Evolutionary conservation across 2,113 vertebrate genomes (phyloP).

Genomic region (Heteronetta atricapilla): DNA sequence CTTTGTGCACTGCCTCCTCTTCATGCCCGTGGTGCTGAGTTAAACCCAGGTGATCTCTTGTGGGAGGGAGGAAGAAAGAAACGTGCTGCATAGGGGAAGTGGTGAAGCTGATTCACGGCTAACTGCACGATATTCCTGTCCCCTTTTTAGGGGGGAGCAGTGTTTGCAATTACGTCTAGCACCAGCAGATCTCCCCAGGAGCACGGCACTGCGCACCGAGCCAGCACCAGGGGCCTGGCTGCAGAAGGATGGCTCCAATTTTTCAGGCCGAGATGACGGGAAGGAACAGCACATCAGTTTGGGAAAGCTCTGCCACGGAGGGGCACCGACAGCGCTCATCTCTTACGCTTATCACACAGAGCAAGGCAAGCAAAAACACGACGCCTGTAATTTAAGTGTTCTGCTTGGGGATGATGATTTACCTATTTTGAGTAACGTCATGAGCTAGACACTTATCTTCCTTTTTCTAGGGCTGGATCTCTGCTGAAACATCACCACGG

Average conservation of each 20-base stretch:
- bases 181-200: neutral
- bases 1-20: neutral
- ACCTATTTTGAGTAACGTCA: neutral
- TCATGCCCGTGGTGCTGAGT: neutral
- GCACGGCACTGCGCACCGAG: neutral
- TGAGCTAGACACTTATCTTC: neutral
- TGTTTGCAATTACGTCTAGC: neutral
- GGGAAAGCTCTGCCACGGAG: neutral
- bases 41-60: neutral
- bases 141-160: neutral
- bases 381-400: neutral
- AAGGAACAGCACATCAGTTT: neutral
- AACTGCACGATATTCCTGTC: neutral
- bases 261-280: neutral
- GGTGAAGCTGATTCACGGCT: neutral
- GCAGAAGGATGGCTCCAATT: neutral
- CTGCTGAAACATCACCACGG: neutral
- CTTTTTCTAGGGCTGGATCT: neutral
- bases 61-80: neutral
- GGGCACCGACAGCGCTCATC: neutral
- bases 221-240: neutral
- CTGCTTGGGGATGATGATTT: neutral
- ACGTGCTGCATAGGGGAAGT: neutral
- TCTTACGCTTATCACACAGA: neutral
- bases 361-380: neutral